Evolutionary conservation across 1,140 invertebrate species (phyloP).

Genomic region (Rhyacophila brunnea): DNA sequence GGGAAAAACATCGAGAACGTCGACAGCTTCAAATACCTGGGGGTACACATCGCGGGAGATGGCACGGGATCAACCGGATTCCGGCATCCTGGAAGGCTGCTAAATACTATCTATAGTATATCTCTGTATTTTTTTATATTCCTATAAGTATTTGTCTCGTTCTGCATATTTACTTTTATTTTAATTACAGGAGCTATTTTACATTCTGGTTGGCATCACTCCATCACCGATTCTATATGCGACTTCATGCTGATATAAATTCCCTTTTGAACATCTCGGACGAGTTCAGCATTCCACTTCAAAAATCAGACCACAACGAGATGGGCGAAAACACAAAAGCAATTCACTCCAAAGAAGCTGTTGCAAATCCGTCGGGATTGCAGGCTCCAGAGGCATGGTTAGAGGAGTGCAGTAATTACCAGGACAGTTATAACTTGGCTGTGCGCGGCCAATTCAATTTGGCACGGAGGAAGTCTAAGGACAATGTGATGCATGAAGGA

Average conservation of each 20-base stretch:
- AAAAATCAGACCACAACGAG: conserved; percentile 12
- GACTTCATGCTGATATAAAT: conserved; percentile 67
- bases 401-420: conserved; percentile 49
- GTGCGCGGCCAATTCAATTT: conserved; percentile 46
- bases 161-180: not conserved
- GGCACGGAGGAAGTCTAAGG: conserved; percentile 40
- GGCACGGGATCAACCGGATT: no score
- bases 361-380: not conserved
- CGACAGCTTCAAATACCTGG: no score
- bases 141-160: no score
- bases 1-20: no score
- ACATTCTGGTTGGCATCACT: conserved; percentile 71
- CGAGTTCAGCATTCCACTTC: conserved; percentile 56
- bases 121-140: no score
- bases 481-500: conserved; percentile 41
- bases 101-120: no score
- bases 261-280: conserved; percentile 67
- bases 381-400: conserved; percentile 15
- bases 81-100: no score
- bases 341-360: not conserved
- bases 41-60: no score
- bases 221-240: conserved; percentile 74
- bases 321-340: conserved; percentile 20
- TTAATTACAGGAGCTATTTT: conserved; percentile 65
- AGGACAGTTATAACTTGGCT: conserved; percentile 54